A percentile compares a stretch with the other conserved stretches of the same genome.
phyloP scores from a whole-genome alignment of 2,888 invertebrate genomes.

The Timandra comae region DNA sequence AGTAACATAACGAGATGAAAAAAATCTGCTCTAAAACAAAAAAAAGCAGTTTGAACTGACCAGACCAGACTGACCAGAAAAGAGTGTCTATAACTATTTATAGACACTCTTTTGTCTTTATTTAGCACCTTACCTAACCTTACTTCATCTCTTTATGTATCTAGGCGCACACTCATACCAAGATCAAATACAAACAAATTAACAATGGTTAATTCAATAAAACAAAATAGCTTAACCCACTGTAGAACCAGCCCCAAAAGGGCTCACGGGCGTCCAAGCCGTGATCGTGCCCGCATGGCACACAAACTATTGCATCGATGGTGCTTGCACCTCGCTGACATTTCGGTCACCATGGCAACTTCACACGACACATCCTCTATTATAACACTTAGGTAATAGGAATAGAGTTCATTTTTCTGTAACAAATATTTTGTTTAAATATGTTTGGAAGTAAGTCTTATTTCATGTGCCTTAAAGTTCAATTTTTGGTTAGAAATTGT shows the following conservation, averaged over 20 bases:
- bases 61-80: no score
- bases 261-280: slow-evolving; percentile 53
- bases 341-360: slow-evolving; percentile 63
- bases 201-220: neutral
- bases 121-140: neutral
- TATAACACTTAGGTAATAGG: no score
- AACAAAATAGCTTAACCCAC: neutral
- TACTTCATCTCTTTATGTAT: neutral
- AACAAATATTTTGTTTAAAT: no score
- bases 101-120: neutral
- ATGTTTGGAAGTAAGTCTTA: no score
- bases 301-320: slow-evolving; percentile 44
- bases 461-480: no score
- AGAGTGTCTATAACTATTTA: no score
- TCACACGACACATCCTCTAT: slow-evolving; percentile 25
- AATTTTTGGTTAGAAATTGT: no score
- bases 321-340: slow-evolving; percentile 60
- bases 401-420: no score
- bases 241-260: slow-evolving; percentile 36
- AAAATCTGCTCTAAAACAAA: no score
- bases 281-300: slow-evolving; percentile 60
- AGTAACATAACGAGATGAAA: no score
- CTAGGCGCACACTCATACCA: neutral
- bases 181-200: neutral
- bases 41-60: no score